Conservation (phyloP, 2,888 invertebrate genomes). For the Therioaphis trifolii region DNA sequence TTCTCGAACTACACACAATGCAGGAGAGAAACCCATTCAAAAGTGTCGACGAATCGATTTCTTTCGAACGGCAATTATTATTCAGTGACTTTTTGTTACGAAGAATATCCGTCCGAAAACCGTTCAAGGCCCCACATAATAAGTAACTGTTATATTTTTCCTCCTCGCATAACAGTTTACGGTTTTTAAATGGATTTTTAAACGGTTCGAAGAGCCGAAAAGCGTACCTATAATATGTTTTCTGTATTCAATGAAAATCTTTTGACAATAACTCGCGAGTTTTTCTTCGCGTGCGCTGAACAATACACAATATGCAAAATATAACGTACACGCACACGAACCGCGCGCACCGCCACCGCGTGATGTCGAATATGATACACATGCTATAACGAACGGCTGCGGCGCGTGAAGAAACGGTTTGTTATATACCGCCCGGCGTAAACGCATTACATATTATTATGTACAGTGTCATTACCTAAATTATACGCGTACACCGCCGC, state of each 20-base stretch:
- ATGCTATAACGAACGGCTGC: too few species aligned
- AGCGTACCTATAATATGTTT: background rate
- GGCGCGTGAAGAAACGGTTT: too few species aligned
- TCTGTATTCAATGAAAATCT: slow-evolving; percentile 1
- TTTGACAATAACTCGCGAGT: slow-evolving; percentile 18
- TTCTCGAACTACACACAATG: background rate
- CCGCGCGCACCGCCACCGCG: background rate
- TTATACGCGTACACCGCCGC: too few species aligned
- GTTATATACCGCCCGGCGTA: too few species aligned
- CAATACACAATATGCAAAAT: too few species aligned
- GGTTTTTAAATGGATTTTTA: slow-evolving; percentile 4
- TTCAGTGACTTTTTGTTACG: background rate
- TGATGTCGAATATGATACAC: too few species aligned
- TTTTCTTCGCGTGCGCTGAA: slow-evolving; percentile 7
- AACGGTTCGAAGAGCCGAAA: background rate
- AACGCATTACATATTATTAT: too few species aligned
- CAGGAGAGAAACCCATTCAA: too few species aligned
- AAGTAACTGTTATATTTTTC: background rate
- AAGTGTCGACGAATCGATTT: background rate
- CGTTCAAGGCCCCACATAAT: background rate
- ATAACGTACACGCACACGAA: background rate
- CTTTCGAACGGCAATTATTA: background rate
- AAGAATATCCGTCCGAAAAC: background rate
- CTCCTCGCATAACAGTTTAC: slow-evolving; percentile 8
- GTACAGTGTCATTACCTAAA: too few species aligned